phyloP scores from a whole-genome alignment of 1,140 invertebrate genomes.

The Megalopta genalis region DNA sequence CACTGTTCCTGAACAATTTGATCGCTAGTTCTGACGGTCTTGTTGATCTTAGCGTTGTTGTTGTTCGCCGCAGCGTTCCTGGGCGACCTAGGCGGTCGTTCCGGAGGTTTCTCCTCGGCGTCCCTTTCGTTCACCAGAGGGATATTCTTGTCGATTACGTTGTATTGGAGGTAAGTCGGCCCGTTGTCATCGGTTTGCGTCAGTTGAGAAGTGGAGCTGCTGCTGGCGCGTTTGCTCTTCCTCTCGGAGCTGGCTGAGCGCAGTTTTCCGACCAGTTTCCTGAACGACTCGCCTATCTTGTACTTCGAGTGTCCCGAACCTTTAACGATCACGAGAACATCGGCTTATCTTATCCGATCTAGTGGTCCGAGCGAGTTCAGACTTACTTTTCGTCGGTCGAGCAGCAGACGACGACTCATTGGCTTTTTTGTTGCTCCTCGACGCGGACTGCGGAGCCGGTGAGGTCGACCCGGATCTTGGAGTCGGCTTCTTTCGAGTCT shows the following conservation, averaged over 20 bases:
- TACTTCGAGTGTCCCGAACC: conserved; percentile 80
- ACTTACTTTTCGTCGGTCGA: conserved; percentile 54
- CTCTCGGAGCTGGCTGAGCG: conserved; percentile 87
- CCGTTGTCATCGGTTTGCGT: conserved; percentile 80
- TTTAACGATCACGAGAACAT: conserved; percentile 14
- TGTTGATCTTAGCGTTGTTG: neutral
- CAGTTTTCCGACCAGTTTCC: conserved; percentile 89
- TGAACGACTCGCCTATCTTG: conserved; percentile 83
- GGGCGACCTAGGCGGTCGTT: conserved; percentile 71
- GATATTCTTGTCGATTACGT: conserved; percentile 82
- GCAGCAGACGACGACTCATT: conserved; percentile 23
- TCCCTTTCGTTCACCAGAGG: conserved; percentile 62
- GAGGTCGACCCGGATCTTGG: conserved; percentile 79
- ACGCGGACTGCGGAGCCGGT: conserved; percentile 61
- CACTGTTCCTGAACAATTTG: conserved; percentile 51
- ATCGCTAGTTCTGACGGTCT: conserved; percentile 26
- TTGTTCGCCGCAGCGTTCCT: conserved; percentile 57
- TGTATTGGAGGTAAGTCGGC: conserved; percentile 83
- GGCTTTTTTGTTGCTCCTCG: conserved; percentile 45
- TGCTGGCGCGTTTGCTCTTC: conserved; percentile 79
- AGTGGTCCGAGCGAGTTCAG: too few relatives aligned
- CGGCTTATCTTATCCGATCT: too few relatives aligned
- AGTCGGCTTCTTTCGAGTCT: conserved; percentile 63
- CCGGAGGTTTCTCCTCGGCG: conserved; percentile 64
- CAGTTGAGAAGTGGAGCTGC: conserved; percentile 71